phyloP scores from a whole-genome alignment of 2,113 vertebrate species.

The Phalacrocorax brasilianus region DNA sequence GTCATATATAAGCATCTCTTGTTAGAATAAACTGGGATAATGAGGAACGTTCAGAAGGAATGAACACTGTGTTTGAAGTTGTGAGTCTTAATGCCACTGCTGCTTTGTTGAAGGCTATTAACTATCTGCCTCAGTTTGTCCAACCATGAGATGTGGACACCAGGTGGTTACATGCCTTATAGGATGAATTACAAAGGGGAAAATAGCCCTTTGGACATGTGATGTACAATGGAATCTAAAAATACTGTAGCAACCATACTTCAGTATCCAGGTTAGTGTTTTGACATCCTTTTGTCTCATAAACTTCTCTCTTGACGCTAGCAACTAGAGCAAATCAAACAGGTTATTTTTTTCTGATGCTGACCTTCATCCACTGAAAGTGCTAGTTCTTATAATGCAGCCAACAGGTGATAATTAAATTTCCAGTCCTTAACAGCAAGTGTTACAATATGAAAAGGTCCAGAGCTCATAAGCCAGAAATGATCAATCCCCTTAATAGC shows the following conservation, averaged over 20 bases:
- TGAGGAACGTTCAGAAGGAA: background rate
- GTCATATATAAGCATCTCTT: background rate
- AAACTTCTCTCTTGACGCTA: background rate
- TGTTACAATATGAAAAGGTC: background rate
- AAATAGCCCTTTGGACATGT: background rate
- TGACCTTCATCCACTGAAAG: background rate
- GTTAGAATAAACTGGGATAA: background rate
- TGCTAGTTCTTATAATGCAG: background rate
- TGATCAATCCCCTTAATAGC: background rate
- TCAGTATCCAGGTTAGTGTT: background rate
- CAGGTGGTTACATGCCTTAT: background rate
- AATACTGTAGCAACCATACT: background rate
- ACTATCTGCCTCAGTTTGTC: background rate
- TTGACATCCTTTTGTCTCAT: background rate
- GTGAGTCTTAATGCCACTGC: background rate
- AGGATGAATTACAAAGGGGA: background rate
- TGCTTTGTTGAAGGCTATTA: background rate
- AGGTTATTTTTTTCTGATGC: background rate
- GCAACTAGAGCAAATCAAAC: background rate
- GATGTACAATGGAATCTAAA: background rate
- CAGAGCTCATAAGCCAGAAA: background rate
- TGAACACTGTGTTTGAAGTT: background rate
- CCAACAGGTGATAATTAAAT: background rate
- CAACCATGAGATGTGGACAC: background rate
- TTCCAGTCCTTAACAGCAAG: background rate